Conservation (phyloP, 2,888 invertebrate genomes). For the Spodoptera exigua region DNA sequence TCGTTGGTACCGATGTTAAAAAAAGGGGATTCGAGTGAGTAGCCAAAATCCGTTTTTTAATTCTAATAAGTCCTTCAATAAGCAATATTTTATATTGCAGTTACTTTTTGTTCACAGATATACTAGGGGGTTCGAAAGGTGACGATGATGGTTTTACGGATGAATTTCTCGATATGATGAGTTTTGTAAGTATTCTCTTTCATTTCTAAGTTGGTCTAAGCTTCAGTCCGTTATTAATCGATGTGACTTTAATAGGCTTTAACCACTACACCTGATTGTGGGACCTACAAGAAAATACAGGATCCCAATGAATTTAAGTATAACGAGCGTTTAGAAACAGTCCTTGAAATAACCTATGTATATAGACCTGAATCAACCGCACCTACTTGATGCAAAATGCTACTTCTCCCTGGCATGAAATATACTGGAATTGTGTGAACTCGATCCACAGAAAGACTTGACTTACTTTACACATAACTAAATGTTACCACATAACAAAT, state of each 20-base stretch:
- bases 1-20: slow-evolving; percentile 2
- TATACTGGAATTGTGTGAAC: slow-evolving; percentile 6
- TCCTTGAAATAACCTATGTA: slow-evolving; percentile 60
- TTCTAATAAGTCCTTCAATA: slow-evolving; percentile 15
- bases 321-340: slow-evolving; percentile 68
- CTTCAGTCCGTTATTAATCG: slow-evolving; percentile 1
- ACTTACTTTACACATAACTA: slow-evolving; percentile 1
- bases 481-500: slow-evolving; percentile 16
- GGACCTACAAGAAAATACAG: slow-evolving; percentile 15
- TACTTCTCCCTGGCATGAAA: no score
- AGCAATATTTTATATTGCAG: not conserved
- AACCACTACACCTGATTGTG: slow-evolving; percentile 17
- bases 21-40: slow-evolving; percentile 29
- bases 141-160: slow-evolving; percentile 67
- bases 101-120: slow-evolving; percentile 43
- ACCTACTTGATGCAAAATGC: slow-evolving; percentile 54
- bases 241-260: slow-evolving; percentile 44
- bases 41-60: not conserved
- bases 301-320: slow-evolving; percentile 10
- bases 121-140: slow-evolving; percentile 31
- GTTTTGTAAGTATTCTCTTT: slow-evolving; percentile 70
- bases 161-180: slow-evolving; percentile 81
- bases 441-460: not conserved
- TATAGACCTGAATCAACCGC: slow-evolving; percentile 68
- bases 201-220: slow-evolving; percentile 8